phyloP scores from a whole-genome alignment of 2,797 vertebrate genomes.

The Streptopelia turtur region DNA sequence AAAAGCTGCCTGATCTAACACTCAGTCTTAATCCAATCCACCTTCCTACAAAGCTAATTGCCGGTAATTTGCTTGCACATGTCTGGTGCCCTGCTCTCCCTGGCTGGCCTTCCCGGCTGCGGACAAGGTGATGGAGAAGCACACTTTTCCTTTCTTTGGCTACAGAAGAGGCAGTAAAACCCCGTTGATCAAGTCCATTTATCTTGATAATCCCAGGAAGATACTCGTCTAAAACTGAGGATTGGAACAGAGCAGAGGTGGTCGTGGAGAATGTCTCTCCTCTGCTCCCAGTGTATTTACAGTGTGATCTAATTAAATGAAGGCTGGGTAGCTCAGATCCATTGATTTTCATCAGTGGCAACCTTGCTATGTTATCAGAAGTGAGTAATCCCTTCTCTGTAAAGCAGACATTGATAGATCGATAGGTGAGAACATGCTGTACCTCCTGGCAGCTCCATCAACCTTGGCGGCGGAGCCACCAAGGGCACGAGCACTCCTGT shows the following conservation, averaged over 20 bases:
- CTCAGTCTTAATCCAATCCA: slow-evolving; percentile 30
- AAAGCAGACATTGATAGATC: slow-evolving; percentile 73
- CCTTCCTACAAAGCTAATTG: slow-evolving; percentile 22
- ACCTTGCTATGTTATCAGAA: slow-evolving; percentile 74
- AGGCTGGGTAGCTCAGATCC: slow-evolving; percentile 29
- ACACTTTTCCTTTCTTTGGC: neutral
- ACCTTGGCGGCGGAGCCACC: slow-evolving; percentile 45
- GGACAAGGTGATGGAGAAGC: neutral
- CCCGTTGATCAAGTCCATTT: neutral
- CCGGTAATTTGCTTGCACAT: neutral
- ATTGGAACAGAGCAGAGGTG: slow-evolving; percentile 7
- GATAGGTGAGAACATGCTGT: slow-evolving; percentile 68
- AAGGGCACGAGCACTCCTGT: slow-evolving; percentile 32
- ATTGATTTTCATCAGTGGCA: slow-evolving; percentile 74
- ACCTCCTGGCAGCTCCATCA: slow-evolving; percentile 69
- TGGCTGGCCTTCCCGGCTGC: neutral
- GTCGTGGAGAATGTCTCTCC: neutral
- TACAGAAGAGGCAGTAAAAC: neutral
- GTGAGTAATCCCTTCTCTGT: slow-evolving; percentile 70
- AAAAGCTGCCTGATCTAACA: slow-evolving; percentile 29
- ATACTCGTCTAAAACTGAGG: neutral
- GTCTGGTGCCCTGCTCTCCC: neutral
- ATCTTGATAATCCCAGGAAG: slow-evolving; percentile 21
- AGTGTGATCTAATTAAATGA: slow-evolving; percentile 57
- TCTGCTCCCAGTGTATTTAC: slow-evolving; percentile 15